Conservation (phyloP, 2,113 vertebrate genomes). For the Aegotheles bennettii region DNA sequence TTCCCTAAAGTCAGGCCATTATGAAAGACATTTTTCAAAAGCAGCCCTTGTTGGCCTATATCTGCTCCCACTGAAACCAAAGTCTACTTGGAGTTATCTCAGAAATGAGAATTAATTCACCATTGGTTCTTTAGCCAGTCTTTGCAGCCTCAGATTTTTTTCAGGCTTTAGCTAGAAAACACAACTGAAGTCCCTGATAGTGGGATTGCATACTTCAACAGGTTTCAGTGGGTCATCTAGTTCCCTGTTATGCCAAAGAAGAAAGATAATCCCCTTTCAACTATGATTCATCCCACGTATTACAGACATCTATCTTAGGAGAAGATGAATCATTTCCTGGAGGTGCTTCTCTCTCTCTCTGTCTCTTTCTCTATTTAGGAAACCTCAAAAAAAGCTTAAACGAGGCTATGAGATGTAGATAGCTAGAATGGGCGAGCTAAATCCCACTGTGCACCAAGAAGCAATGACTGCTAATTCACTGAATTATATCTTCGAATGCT, state of each 20-base stretch:
- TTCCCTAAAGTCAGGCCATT: neutral
- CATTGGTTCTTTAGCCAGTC: neutral
- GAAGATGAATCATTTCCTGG: slow-evolving; percentile 24
- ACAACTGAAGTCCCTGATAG: neutral
- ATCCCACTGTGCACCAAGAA: neutral
- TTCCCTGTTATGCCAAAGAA: neutral
- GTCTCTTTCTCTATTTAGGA: neutral
- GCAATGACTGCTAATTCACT: neutral
- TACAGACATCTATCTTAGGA: slow-evolving; percentile 22
- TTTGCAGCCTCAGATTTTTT: neutral
- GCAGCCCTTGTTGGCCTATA: neutral
- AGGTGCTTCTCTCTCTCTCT: neutral
- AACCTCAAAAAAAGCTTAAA: slow-evolving; percentile 9
- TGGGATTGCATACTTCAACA: neutral
- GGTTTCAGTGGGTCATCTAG: neutral
- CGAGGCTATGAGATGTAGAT: neutral
- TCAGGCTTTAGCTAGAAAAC: neutral
- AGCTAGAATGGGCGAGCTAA: neutral
- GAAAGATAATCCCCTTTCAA: slow-evolving; percentile 1
- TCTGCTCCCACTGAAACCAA: neutral
- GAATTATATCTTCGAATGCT: neutral
- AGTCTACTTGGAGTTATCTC: neutral
- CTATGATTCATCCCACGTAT: slow-evolving; percentile 22
- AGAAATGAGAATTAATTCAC: neutral
- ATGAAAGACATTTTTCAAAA: neutral